Percentiles rank a stretch among this genome's conserved stretches.
These are phyloP conservation scores for Teleogryllus occipitalis DNA, from an alignment of 1,140 invertebrate genomes.

Conservation along the genomic window DNA sequence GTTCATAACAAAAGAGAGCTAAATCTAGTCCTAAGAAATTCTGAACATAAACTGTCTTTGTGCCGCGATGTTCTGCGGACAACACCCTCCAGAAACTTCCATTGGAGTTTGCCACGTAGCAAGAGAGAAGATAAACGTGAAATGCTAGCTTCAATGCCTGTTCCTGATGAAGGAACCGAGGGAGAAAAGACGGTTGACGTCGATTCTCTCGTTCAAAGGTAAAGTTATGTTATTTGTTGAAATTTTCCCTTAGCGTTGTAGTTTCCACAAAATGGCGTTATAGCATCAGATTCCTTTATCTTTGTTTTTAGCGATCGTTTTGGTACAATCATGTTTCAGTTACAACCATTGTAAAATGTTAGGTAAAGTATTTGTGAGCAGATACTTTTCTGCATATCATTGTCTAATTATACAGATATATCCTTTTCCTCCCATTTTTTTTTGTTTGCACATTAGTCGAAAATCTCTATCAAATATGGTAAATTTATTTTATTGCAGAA, in stretches of 20 bases:
- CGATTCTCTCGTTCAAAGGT: conserved; percentile 35
- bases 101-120: conserved; percentile 33
- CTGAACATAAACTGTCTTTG: not conserved
- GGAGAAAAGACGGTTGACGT: conserved; percentile 55
- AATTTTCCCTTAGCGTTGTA: not conserved
- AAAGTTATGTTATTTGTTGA: not conserved
- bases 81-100: conserved; percentile 29
- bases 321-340: no score
- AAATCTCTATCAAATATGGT: no score
- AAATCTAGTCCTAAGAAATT: not conserved
- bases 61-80: not conserved
- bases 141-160: conserved; percentile 46
- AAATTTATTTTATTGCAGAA: no score
- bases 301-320: not conserved
- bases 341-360: no score
- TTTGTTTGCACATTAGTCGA: no score
- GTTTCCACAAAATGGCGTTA: conserved; percentile 11
- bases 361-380: no score
- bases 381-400: no score
- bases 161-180: conserved; percentile 54
- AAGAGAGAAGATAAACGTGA: conserved; percentile 48
- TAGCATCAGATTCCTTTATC: not conserved
- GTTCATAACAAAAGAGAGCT: not conserved
- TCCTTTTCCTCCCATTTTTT: no score
- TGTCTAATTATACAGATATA: no score